These are phyloP conservation scores for Papilio helenus DNA, from an alignment of 1,140 invertebrate genomes.

Conservation along the genomic window DNA sequence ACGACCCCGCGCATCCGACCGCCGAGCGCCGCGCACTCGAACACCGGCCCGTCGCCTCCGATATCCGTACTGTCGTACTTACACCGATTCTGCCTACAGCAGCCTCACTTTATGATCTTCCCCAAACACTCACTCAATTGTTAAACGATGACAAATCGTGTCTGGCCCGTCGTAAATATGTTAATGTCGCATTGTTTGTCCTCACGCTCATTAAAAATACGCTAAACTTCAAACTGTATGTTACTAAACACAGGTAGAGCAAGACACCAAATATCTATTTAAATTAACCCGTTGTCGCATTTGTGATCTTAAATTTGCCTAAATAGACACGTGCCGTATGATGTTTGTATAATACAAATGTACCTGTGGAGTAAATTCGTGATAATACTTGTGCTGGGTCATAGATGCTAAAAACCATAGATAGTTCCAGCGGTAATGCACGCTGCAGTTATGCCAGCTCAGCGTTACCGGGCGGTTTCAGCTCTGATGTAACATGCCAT, in stretches of 20 bases:
- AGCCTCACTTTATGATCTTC: neutral
- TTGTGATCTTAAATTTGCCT: slow-evolving; percentile 15
- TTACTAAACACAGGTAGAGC: neutral
- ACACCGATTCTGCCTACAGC: neutral
- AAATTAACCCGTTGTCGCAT: neutral
- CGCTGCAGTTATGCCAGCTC: slow-evolving; percentile 35
- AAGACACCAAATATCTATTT: neutral
- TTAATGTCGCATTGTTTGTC: neutral
- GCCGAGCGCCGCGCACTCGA: slow-evolving; percentile 72
- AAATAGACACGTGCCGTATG: slow-evolving; percentile 14
- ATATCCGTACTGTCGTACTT: slow-evolving; percentile 51
- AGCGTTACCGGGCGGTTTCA: slow-evolving; percentile 30
- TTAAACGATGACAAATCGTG: neutral
- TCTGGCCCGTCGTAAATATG: neutral
- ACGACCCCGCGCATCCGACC: slow-evolving; percentile 66
- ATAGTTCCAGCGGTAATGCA: neutral
- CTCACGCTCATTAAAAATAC: no score
- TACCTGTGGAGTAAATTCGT: neutral
- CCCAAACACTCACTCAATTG: neutral
- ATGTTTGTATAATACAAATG: neutral
- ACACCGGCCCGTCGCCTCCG: slow-evolving; percentile 76
- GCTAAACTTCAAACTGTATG: no score
- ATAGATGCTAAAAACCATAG: slow-evolving; percentile 3
- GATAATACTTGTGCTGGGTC: neutral
- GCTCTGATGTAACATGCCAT: slow-evolving; percentile 34